A percentile compares a stretch with the other conserved stretches of the same genome.
These are phyloP conservation scores for Macrobrachium rosenbergii DNA, from an alignment of 1,140 invertebrate species.

Conservation along the genomic window DNA sequence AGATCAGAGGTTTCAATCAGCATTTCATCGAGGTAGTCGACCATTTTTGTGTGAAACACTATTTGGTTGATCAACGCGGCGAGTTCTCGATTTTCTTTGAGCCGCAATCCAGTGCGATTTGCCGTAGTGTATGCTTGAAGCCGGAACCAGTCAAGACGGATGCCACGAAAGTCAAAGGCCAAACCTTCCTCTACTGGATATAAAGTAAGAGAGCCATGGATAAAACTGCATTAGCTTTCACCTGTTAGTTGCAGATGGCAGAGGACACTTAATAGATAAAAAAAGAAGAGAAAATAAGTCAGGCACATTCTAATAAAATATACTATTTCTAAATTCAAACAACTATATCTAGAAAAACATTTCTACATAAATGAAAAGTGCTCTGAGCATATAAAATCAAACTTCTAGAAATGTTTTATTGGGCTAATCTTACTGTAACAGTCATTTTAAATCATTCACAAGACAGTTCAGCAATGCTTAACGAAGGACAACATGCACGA, in stretches of 20 bases:
- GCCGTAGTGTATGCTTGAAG: conserved; percentile 95
- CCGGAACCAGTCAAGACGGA: conserved; percentile 97
- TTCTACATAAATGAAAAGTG: no score
- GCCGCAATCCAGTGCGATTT: conserved; percentile 83
- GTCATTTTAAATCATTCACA: no score
- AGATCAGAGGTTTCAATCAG: conserved; percentile 96
- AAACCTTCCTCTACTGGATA: conserved; percentile 86
- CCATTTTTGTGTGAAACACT: conserved; percentile 97
- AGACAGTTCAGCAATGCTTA: no score
- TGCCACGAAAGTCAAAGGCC: conserved; percentile 94
- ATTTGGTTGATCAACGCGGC: conserved; percentile 95
- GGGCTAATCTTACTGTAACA: no score
- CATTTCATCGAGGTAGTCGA: conserved; percentile 98
- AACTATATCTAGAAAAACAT: no score
- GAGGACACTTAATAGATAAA: background rate
- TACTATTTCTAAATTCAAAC: no score
- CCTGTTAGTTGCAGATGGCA: background rate
- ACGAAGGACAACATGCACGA: no score
- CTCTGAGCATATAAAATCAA: no score
- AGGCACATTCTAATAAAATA: background rate
- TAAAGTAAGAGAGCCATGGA: conserved; percentile 10
- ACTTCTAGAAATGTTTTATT: no score
- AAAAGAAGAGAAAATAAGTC: background rate
- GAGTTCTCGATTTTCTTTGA: conserved; percentile 89
- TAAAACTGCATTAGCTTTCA: conserved; percentile 40